Evolutionary conservation across 2,113 vertebrate genomes (phyloP).

Genomic region (Dissostichus mawsoni): DNA sequence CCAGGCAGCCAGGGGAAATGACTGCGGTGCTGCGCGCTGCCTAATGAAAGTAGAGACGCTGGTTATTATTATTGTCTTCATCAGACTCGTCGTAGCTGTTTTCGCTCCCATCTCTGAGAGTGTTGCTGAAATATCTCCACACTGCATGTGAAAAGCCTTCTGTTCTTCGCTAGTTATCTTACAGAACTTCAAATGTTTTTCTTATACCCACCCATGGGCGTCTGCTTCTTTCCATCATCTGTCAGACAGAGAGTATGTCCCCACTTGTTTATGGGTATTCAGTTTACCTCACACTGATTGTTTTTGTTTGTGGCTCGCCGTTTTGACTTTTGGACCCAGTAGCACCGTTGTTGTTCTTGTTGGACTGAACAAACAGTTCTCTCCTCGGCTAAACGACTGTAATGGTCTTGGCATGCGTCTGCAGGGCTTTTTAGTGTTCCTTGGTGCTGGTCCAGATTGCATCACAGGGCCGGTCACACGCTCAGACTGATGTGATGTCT

Average conservation of each 20-base stretch:
- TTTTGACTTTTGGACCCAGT: constrained; percentile 72
- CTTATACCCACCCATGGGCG: constrained; percentile 30
- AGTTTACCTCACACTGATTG: constrained; percentile 57
- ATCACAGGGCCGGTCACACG: constrained; percentile 78
- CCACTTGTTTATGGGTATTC: constrained; percentile 62
- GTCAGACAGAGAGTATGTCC: constrained; percentile 58
- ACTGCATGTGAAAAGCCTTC: background rate
- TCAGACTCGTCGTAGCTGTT: constrained; percentile 28
- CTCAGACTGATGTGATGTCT: constrained; percentile 73
- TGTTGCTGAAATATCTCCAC: background rate
- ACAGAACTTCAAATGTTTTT: constrained; percentile 43
- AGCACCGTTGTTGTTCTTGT: constrained; percentile 75
- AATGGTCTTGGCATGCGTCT: constrained; percentile 80
- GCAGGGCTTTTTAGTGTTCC: constrained; percentile 75
- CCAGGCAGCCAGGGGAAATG: constrained; percentile 78
- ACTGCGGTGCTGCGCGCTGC: constrained; percentile 71
- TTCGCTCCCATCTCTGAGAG: constrained; percentile 28
- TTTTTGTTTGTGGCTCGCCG: constrained; percentile 68
- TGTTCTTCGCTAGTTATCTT: constrained; percentile 23
- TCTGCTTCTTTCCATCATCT: constrained; percentile 15
- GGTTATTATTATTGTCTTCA: constrained; percentile 78
- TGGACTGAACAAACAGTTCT: constrained; percentile 81
- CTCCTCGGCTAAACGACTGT: constrained; percentile 72
- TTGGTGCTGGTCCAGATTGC: constrained; percentile 83
- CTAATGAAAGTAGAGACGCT: constrained; percentile 82